A percentile compares a stretch with the other conserved stretches of the same genome.
Evolutionary conservation across 2,888 invertebrate species (phyloP).

Genomic region (Anoplius nigerrimus): DNA sequence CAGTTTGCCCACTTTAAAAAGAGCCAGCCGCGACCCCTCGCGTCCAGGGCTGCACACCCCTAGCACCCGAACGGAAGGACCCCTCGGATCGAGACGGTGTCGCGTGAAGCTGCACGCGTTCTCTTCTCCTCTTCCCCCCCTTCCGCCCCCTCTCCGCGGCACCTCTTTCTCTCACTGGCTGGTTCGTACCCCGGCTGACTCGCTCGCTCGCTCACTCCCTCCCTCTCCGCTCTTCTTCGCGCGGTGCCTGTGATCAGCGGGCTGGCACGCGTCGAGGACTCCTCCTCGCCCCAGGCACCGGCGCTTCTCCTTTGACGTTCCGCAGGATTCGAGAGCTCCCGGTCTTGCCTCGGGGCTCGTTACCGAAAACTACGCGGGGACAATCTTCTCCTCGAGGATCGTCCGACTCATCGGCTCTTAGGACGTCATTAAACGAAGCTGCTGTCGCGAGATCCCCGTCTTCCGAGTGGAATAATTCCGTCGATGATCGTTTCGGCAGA

Average conservation of each 20-base stretch:
- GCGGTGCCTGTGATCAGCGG: slow-evolving; percentile 72
- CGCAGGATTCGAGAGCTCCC: slow-evolving; percentile 56
- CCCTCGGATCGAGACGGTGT: slow-evolving; percentile 51
- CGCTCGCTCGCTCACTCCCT: slow-evolving; percentile 35
- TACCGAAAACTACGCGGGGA: slow-evolving; percentile 54
- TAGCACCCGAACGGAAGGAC: slow-evolving; percentile 64
- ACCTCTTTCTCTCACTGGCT: slow-evolving; percentile 26
- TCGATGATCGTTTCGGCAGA: too few species aligned
- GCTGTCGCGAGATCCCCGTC: not conserved
- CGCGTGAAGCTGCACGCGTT: slow-evolving; percentile 35
- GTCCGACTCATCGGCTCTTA: not conserved
- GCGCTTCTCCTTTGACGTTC: slow-evolving; percentile 68
- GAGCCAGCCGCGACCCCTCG: slow-evolving; percentile 58
- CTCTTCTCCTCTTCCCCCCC: slow-evolving; percentile 9
- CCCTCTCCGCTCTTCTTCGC: slow-evolving; percentile 35
- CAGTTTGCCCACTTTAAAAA: slow-evolving; percentile 62
- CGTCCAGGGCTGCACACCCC: slow-evolving; percentile 61
- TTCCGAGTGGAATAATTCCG: not conserved
- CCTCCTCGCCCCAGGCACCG: slow-evolving; percentile 70
- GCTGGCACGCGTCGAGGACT: slow-evolving; percentile 73
- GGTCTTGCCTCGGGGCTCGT: slow-evolving; percentile 55
- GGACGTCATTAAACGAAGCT: not conserved
- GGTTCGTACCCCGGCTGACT: too few species aligned
- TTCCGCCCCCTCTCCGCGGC: slow-evolving; percentile 8
- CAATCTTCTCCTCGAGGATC: slow-evolving; percentile 25